Evolutionary conservation across 2,888 invertebrate genomes (phyloP), one percentile per base, ranked within the genome.

Genomic region (Cyrtodaria siliqua): DNA sequence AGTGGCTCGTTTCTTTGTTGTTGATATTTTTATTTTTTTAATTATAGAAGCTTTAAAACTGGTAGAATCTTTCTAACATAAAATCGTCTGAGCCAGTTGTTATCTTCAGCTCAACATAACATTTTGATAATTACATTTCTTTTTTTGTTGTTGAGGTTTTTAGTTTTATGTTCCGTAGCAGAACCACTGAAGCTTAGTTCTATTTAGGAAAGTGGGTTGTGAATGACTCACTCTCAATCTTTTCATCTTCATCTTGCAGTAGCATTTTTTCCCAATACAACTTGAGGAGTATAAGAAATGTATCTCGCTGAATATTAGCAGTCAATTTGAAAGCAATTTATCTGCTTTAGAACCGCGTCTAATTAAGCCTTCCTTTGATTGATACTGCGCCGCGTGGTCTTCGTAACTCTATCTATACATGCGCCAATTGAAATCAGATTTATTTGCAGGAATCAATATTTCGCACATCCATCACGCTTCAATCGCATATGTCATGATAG

Each of bases 241-340:
- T 33, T 33, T 57, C 29, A 56, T 61, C 42, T 67, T 73, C 67
- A 61, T 67, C 67, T 14, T 56, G 52, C 26, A 26, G 57, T 52
- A 47, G 53, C 44, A 42, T 49, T 33, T 63, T 53, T 64, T 74
- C 50, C 23, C 60, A 23, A 62, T 62, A 69, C 63, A 74, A 57
- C 73, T 52, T 38, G 16, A 26, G n/a, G 52, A 33, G 59, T 53
- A 60, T 70, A 70, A 64, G 70, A 76, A 64, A 60, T 47, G 75
- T 61, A 77, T 67, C 68, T 40, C 24, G 8, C 23, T 8, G 63
- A 71, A 64, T 68, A 79, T 75, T 68, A 79, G 67, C 68, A 79
- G 79, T 71, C 74, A 68, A 75, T 74, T 71, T 63, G 74, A 71
- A 79, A 74, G 71, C 79, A 71, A 71, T 74, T 75, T 75, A 75